These are phyloP conservation scores for Dendroctonus ponderosae DNA, from an alignment of 1,140 invertebrate species.

Conservation along the genomic window DNA sequence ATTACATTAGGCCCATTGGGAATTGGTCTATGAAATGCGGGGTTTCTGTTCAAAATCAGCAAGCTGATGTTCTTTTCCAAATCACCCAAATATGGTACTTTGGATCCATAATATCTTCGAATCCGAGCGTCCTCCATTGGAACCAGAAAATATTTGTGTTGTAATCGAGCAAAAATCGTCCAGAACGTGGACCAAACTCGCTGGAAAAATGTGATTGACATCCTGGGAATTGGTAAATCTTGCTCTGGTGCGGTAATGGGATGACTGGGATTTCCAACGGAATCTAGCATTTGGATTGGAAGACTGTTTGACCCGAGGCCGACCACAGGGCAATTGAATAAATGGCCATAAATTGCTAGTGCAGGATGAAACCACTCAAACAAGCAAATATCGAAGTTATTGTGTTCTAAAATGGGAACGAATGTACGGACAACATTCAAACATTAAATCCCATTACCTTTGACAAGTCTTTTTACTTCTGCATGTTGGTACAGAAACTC, in stretches of 20 bases:
- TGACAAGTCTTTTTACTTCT: constrained; percentile 30
- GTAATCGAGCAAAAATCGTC: constrained; percentile 19
- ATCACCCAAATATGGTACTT: constrained; percentile 41
- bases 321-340: constrained; percentile 44
- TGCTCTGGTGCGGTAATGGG: constrained; percentile 52
- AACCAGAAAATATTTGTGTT: constrained; percentile 12
- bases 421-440: too few relatives aligned
- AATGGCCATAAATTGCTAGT: constrained; percentile 31
- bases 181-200: constrained; percentile 44
- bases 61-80: constrained; percentile 36
- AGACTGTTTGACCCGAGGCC: constrained; percentile 39
- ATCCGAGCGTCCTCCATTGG: constrained; percentile 45
- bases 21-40: constrained; percentile 37
- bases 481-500: constrained; percentile 19
- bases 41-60: constrained; percentile 35
- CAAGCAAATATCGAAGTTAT: constrained; percentile 36
- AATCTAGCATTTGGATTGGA: constrained; percentile 25
- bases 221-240: constrained; percentile 41
- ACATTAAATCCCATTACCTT: not conserved
- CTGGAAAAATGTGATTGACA: constrained; percentile 49
- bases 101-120: constrained; percentile 50
- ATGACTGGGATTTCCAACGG: constrained; percentile 46
- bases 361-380: constrained; percentile 38
- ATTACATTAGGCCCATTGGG: constrained; percentile 33
- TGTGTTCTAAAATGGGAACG: constrained; percentile 23